Conservation (phyloP, 2,113 vertebrate genomes). For the Tychaedon coryphoeus region DNA sequence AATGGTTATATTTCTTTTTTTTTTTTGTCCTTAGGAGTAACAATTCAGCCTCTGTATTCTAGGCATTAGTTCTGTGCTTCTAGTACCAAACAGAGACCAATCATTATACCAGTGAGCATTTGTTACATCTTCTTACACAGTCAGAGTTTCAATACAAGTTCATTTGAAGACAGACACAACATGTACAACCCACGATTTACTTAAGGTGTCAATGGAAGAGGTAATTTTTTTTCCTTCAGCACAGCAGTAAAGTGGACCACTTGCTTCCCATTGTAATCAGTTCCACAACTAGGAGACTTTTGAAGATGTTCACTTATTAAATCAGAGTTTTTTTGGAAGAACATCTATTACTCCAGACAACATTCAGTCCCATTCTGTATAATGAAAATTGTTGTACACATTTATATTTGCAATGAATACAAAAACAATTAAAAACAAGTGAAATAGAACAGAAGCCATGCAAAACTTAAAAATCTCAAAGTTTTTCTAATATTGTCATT, state of each 20-base stretch:
- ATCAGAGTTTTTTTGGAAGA: not conserved
- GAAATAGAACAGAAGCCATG: not conserved
- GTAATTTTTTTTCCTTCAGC: not conserved
- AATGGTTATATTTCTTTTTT: slow-evolving; percentile 7
- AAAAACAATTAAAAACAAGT: not conserved
- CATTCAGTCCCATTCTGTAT: not conserved
- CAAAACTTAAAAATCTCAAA: not conserved
- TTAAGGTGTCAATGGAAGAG: not conserved
- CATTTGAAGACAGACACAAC: not conserved
- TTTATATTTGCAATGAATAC: not conserved
- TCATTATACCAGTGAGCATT: not conserved
- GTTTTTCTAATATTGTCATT: not conserved
- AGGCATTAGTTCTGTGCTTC: not conserved
- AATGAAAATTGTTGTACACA: not conserved
- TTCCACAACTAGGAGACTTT: not conserved
- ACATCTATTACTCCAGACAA: not conserved
- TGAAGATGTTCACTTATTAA: not conserved
- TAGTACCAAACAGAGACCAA: not conserved
- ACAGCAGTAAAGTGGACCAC: not conserved
- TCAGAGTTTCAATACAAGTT: not conserved
- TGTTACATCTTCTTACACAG: not conserved
- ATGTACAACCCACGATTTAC: not conserved
- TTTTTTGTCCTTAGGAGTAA: not conserved
- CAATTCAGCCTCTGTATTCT: slow-evolving; percentile 25
- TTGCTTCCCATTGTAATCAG: not conserved